Base-by-base conservation (phyloP, 2,888 invertebrate genomes). In the Gibbula magus region DNA sequence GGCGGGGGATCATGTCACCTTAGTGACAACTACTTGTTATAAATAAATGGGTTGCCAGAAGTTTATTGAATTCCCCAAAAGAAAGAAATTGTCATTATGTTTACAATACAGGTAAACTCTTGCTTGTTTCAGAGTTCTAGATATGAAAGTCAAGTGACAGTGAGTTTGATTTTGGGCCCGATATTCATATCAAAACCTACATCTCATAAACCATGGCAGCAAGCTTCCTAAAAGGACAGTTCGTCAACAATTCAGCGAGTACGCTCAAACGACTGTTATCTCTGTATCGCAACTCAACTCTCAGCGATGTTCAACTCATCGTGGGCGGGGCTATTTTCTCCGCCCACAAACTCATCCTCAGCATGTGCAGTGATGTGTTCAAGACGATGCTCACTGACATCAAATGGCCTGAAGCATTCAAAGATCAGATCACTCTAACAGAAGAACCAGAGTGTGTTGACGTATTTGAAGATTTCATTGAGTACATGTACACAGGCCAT, bases 331-430 rank as follows among this genome's bases (percentile, higher is more conserved):
- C 95, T 70, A 95, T 96, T 81, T 98, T 96, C 93, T 96, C 97
- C 0, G 96, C 97, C 1, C 98, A 98, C 93, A 95, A 97, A 82
- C 95, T 98, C 8, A 97, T 98, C 88, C 94, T 98, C 4, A 97
- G 97, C 93, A 97, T 97, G 79, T 97, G 96, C 86, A 98, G 98
- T 93, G 98, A 98, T 94, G 98, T 98, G 73, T 98, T 98, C 82
- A 86, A 96, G 96, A 96, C 96, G n/a, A 98, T 98, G 98, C 93
- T 98, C 66, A 97, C 97, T 96, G 97, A 96, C 91, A 96, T 97
- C 0, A 96, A 96, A 91, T 98, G 98, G 98, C 96, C 95, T 77
- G 98, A 98, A 92, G 97, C 97, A 92, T 95, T 96, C 79, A 96
- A 97, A 92, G 96, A 96, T 86, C 94, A 95, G 66, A 96, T 98